Conservation (phyloP, 2,797 vertebrate species). For the Philypnodon macrostomus region DNA sequence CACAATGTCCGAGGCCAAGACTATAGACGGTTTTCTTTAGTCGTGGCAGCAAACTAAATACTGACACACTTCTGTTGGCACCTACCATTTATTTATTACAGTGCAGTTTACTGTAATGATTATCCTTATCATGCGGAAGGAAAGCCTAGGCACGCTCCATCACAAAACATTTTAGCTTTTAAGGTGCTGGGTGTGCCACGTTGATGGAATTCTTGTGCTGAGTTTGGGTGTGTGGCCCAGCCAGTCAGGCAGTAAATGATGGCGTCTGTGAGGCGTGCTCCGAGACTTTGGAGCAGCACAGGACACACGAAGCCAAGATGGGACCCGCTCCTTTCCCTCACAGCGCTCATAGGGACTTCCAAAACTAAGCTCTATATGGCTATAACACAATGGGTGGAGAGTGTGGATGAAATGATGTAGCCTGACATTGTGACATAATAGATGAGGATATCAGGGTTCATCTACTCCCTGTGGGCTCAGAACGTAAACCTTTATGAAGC, state of each 20-base stretch:
- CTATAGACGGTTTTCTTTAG: slow-evolving; percentile 30
- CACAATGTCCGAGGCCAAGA: slow-evolving; percentile 54
- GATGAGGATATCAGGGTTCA: slow-evolving; percentile 55
- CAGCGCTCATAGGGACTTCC: slow-evolving; percentile 9
- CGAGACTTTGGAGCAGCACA: slow-evolving; percentile 47
- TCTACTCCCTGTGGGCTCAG: slow-evolving; percentile 30
- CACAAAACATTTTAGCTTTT: slow-evolving; percentile 12
- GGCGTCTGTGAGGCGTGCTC: slow-evolving; percentile 64
- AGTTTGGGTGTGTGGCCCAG: slow-evolving; percentile 55
- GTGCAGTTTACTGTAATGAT: background rate
- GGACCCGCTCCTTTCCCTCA: slow-evolving; percentile 42
- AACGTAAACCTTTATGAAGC: slow-evolving; percentile 38
- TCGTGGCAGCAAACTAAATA: slow-evolving; percentile 23
- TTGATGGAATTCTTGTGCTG: slow-evolving; percentile 39
- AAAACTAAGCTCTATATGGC: slow-evolving; percentile 30
- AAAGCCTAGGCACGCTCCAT: background rate
- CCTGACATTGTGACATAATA: slow-evolving; percentile 42
- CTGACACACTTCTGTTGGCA: too few relatives aligned
- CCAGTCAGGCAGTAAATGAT: slow-evolving; percentile 61
- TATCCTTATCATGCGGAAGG: background rate
- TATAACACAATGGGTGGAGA: slow-evolving; percentile 7
- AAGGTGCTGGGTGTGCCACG: slow-evolving; percentile 23
- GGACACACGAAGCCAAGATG: slow-evolving; percentile 50
- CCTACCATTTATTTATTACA: too few relatives aligned
- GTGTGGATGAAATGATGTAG: slow-evolving; percentile 17